phyloP scores from a whole-genome alignment of 2,797 vertebrate species.

The Siniperca obscura region DNA sequence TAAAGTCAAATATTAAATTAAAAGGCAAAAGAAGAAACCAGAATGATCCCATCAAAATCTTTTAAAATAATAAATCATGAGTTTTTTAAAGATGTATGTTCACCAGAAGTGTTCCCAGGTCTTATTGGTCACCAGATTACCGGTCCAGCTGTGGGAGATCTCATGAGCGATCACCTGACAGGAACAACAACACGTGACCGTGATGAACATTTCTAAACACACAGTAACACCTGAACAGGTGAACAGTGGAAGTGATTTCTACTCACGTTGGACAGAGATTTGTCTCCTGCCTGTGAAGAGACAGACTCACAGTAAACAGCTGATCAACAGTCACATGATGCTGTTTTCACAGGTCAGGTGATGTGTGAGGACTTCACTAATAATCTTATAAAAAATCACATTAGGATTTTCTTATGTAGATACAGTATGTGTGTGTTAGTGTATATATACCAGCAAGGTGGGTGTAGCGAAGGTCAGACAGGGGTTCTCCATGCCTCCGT shows the following conservation, averaged over 20 bases:
- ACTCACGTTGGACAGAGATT: conserved; percentile 94
- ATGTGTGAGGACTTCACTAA: no score
- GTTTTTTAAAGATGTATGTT: conserved; percentile 9
- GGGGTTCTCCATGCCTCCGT: conserved; percentile 98
- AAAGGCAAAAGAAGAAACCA: no score
- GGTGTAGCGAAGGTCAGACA: conserved; percentile 97
- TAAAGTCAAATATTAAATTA: no score
- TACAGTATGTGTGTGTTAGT: background rate
- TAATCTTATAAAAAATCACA: no score
- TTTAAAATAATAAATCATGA: no score
- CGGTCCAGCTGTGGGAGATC: conserved; percentile 99
- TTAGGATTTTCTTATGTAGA: no score
- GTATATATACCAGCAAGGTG: conserved; percentile 86
- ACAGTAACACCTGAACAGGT: background rate
- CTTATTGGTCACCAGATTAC: conserved; percentile 96
- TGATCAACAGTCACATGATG: conserved; percentile 9
- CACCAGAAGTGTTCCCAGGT: conserved; percentile 99
- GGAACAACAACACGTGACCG: conserved; percentile 1
- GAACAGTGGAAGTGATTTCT: background rate
- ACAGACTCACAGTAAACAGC: conserved; percentile 17
- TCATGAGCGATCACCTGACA: conserved; percentile 97
- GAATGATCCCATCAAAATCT: no score
- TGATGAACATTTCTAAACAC: background rate
- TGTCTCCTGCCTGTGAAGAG: conserved; percentile 92
- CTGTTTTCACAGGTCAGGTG: background rate